A percentile compares a stretch with the other conserved stretches of the same genome.
These are phyloP conservation scores for Parnassius smintheus DNA, from an alignment of 2,888 invertebrate genomes.

Conservation along the genomic window DNA sequence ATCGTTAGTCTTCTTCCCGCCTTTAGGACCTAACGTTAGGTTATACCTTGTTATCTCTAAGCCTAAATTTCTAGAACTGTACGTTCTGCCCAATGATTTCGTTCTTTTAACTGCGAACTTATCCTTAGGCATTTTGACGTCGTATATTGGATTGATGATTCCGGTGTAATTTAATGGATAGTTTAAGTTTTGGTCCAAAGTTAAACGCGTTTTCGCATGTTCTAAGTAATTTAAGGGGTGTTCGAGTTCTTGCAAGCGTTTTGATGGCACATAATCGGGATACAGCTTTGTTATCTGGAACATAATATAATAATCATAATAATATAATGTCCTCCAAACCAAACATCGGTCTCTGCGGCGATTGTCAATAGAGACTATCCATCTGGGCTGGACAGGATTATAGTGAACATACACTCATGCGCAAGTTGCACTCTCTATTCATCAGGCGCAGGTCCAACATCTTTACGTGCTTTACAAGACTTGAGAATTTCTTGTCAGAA, in stretches of 20 bases:
- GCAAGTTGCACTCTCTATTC: no score
- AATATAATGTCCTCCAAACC: no score
- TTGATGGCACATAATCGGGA: slow-evolving; percentile 55
- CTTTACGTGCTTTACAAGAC: no score
- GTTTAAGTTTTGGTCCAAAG: slow-evolving; percentile 31
- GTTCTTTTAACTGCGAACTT: slow-evolving; percentile 67
- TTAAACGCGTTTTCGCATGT: slow-evolving; percentile 30
- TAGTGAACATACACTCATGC: no score
- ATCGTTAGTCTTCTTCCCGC: slow-evolving; percentile 62
- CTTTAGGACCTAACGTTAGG: slow-evolving; percentile 57
- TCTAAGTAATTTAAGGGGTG: slow-evolving; percentile 40
- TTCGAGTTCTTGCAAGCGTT: slow-evolving; percentile 45
- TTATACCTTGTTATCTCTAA: slow-evolving; percentile 63
- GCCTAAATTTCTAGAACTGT: slow-evolving; percentile 52
- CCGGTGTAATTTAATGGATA: slow-evolving; percentile 52
- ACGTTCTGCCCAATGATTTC: slow-evolving; percentile 64
- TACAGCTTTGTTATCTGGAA: slow-evolving; percentile 49
- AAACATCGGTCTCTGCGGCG: no score
- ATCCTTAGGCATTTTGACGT: slow-evolving; percentile 64
- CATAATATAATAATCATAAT: background rate
- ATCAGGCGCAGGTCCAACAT: no score
- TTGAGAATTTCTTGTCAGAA: no score
- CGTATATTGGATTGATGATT: slow-evolving; percentile 69
- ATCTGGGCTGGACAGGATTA: no score
- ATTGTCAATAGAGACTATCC: no score